phyloP scores from a whole-genome alignment of 2,888 invertebrate species.

The Tetragonisca angustula region DNA sequence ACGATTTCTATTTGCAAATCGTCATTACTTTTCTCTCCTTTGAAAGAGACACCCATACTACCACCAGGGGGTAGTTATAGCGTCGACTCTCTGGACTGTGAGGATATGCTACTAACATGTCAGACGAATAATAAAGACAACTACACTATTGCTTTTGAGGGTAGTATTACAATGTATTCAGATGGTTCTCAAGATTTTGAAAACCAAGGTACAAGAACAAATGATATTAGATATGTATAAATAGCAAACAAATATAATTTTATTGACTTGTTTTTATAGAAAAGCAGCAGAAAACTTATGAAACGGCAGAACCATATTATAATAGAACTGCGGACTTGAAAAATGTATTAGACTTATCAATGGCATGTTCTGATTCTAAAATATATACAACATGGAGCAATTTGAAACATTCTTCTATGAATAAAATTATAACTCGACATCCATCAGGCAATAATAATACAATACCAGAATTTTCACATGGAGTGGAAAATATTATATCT shows the following conservation, averaged over 20 bases:
- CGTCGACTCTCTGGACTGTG: constrained; percentile 96
- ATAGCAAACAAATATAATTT: constrained; percentile 52
- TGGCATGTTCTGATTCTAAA: constrained; percentile 94
- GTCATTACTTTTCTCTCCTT: constrained; percentile 95
- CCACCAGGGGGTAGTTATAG: constrained; percentile 91
- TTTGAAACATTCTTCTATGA: constrained; percentile 88
- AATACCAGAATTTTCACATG: constrained; percentile 81
- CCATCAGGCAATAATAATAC: constrained; percentile 91
- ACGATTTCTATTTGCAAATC: constrained; percentile 97
- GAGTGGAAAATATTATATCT: constrained; percentile 67
- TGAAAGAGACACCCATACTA: constrained; percentile 90
- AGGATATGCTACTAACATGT: constrained; percentile 95
- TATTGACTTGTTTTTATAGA: constrained; percentile 70
- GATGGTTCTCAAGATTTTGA: constrained; percentile 86
- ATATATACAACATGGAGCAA: constrained; percentile 95
- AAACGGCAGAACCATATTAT: constrained; percentile 77
- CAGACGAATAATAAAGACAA: constrained; percentile 96
- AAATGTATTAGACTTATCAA: constrained; percentile 88
- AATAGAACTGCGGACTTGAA: constrained; percentile 77
- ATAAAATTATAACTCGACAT: constrained; percentile 86
- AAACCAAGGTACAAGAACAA: constrained; percentile 81
- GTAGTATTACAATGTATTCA: constrained; percentile 92
- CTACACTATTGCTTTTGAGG: constrained; percentile 97
- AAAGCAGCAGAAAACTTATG: constrained; percentile 81
- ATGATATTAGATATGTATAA: background rate